Conservation (phyloP, 2,113 vertebrate genomes). For the Crotalus horridus region DNA sequence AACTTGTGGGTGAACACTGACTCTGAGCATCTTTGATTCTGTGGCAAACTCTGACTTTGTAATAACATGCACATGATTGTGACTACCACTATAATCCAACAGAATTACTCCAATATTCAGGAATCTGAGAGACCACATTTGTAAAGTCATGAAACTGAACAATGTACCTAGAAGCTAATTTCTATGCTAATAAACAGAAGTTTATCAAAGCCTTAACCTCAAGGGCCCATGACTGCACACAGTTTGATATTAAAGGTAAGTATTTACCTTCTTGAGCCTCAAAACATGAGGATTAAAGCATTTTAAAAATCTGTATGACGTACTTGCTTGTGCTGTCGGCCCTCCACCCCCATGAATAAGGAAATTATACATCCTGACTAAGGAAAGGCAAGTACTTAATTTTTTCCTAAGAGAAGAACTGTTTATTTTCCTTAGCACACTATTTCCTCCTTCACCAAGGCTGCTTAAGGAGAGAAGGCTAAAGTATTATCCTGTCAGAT, state of each 20-base stretch:
- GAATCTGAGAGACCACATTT: background rate
- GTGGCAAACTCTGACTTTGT: background rate
- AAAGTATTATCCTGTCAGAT: background rate
- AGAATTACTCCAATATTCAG: background rate
- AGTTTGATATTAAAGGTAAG: background rate
- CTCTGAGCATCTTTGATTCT: background rate
- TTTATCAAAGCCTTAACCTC: background rate
- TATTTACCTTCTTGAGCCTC: background rate
- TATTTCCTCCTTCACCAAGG: too few relatives aligned
- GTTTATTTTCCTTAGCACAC: background rate
- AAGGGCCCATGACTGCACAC: background rate
- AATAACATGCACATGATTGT: background rate
- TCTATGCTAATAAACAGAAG: background rate
- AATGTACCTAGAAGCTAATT: background rate
- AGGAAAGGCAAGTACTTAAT: background rate
- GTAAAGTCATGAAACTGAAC: background rate
- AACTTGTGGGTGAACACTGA: background rate
- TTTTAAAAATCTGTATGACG: background rate
- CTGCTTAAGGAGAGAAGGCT: background rate
- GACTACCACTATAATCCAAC: background rate
- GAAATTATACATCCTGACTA: background rate
- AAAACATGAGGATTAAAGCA: background rate
- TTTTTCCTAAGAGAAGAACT: background rate
- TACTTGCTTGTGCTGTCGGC: background rate
- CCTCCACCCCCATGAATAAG: background rate